Conservation (phyloP, 2,113 vertebrate genomes). For the Cinclus mexicanus region DNA sequence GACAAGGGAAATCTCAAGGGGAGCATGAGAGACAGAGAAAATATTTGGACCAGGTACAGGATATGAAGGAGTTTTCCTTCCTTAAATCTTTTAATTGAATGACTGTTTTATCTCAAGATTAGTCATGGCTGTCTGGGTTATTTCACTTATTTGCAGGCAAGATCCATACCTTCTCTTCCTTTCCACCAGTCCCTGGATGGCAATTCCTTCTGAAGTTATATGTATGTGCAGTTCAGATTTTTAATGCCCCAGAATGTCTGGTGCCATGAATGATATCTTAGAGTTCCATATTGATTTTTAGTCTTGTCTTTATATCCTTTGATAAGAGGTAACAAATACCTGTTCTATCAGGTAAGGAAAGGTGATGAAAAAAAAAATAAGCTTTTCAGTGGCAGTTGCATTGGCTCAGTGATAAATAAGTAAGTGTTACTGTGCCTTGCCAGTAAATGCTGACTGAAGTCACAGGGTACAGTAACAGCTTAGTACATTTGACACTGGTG, state of each 20-base stretch:
- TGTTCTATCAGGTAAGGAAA: background rate
- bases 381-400: background rate
- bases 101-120: constrained; percentile 35
- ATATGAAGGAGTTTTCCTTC: constrained; percentile 40
- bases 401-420: background rate
- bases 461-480: background rate
- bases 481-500: background rate
- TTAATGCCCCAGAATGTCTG: background rate
- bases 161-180: background rate
- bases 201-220: constrained; percentile 28
- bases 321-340: background rate
- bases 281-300: background rate
- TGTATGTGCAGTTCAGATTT: background rate
- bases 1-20: constrained; percentile 33
- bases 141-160: background rate
- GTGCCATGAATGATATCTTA: background rate
- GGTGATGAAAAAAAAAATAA: background rate
- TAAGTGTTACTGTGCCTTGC: background rate
- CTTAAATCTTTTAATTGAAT: constrained; percentile 44
- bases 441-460: constrained; percentile 31
- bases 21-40: constrained; percentile 7
- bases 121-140: constrained; percentile 18
- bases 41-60: background rate
- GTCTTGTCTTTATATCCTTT: background rate
- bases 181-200: constrained; percentile 20